A percentile compares a stretch with the other conserved stretches of the same genome.
Conservation (phyloP, 2,888 invertebrate species). For the Chaitophorus viminalis region DNA sequence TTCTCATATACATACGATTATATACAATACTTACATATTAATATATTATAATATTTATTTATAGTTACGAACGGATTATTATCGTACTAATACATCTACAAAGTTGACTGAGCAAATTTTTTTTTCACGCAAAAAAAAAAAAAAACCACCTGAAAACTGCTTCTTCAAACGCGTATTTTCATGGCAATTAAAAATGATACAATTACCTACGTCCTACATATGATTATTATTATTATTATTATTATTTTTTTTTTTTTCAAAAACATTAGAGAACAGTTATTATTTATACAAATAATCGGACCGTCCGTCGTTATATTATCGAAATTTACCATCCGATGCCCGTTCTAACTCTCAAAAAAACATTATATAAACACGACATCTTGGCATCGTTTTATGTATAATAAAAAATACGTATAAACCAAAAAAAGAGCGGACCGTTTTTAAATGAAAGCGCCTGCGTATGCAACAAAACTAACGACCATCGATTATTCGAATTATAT, state of each 20-base stretch:
- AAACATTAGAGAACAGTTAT: conserved; percentile 29
- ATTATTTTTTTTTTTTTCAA: background rate
- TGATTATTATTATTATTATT: no score
- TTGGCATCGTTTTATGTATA: background rate
- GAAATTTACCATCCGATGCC: background rate
- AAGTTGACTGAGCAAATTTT: conserved; percentile 19
- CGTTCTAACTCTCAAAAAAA: background rate
- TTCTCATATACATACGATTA: background rate
- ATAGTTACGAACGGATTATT: conserved; percentile 28
- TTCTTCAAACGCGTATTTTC: background rate
- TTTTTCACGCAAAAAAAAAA: conserved; percentile 41
- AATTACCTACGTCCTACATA: background rate
- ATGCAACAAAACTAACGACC: no score
- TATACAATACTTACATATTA: background rate
- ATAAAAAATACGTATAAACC: no score
- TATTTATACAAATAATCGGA: background rate
- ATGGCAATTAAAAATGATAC: conserved; percentile 11
- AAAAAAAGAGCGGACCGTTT: no score
- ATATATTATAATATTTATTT: background rate
- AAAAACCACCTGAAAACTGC: background rate
- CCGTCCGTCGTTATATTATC: background rate
- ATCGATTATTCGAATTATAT: no score
- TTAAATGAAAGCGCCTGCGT: no score
- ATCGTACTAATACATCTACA: conserved; percentile 14
- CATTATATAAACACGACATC: background rate